Evolutionary conservation across 2,113 vertebrate species (phyloP).

Genomic region (Barnardius zonarius): DNA sequence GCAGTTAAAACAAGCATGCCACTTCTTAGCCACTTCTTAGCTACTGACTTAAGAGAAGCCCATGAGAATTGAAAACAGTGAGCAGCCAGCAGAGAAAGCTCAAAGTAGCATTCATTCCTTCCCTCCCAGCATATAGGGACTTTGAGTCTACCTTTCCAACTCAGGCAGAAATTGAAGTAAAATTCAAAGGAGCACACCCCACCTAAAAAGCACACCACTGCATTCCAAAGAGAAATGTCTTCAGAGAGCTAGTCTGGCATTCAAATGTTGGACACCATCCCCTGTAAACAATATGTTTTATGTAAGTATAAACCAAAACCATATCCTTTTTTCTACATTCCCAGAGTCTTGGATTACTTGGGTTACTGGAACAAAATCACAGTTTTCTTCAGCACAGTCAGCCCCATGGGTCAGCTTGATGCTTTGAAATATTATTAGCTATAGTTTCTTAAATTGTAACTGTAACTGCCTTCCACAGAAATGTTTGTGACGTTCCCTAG

Average conservation of each 20-base stretch:
- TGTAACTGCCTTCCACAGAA: background rate
- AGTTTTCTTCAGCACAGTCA: background rate
- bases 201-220: background rate
- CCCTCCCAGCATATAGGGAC: background rate
- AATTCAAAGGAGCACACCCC: background rate
- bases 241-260: background rate
- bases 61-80: fast-evolving
- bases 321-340: background rate
- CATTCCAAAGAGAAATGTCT: background rate
- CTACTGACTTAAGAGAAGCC: background rate
- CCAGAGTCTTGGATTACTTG: background rate
- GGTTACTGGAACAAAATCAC: background rate
- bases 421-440: background rate
- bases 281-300: background rate
- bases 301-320: slow-evolving; percentile 24
- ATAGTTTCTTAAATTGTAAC: slow-evolving; percentile 6
- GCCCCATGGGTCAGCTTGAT: background rate
- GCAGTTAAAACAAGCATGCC: background rate
- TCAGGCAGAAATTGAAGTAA: background rate
- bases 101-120: background rate
- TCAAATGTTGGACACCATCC: background rate
- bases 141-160: background rate
- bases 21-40: background rate
- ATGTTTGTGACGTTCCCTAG: background rate
- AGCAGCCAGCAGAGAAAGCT: background rate